phyloP scores from a whole-genome alignment of 2,797 vertebrate genomes.

The Podarcis siculus region DNA sequence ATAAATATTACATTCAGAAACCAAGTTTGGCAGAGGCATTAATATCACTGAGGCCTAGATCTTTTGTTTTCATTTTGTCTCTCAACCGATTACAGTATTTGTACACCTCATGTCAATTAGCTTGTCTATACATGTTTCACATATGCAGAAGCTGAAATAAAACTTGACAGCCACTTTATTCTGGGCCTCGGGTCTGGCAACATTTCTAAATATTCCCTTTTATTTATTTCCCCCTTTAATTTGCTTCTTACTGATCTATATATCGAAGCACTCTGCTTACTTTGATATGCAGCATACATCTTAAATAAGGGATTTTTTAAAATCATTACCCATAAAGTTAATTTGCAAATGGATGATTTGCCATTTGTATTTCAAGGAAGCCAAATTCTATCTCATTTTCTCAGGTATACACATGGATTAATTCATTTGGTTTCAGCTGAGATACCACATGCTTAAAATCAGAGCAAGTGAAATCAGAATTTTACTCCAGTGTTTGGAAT shows the following conservation, averaged over 20 bases:
- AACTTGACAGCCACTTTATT: conserved; percentile 20
- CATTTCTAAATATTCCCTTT: conserved; percentile 13
- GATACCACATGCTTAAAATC: conserved; percentile 9
- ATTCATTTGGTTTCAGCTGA: conserved; percentile 17
- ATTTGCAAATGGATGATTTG: conserved; percentile 13
- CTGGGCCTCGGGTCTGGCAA: not conserved
- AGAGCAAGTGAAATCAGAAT: conserved; percentile 22
- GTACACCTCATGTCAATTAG: conserved; percentile 31
- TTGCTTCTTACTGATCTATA: conserved; percentile 11
- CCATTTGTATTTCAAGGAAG: not conserved
- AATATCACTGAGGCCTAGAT: conserved; percentile 13
- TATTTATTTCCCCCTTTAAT: conserved; percentile 1
- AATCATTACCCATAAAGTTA: conserved; percentile 23
- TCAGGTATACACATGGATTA: not conserved
- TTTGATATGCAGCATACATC: not conserved
- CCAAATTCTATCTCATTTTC: conserved; percentile 11
- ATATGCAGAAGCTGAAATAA: conserved; percentile 6
- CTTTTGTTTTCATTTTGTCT: conserved; percentile 30
- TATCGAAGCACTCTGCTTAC: not conserved
- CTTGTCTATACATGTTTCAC: not conserved
- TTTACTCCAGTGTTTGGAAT: not conserved
- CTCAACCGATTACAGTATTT: conserved; percentile 6
- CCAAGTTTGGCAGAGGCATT: conserved; percentile 28
- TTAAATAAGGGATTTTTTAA: conserved; percentile 9
- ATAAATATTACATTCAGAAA: conserved; percentile 50